These are phyloP conservation scores for Urocolius indicus DNA, from an alignment of 2,113 vertebrate genomes.

Conservation along the genomic window DNA sequence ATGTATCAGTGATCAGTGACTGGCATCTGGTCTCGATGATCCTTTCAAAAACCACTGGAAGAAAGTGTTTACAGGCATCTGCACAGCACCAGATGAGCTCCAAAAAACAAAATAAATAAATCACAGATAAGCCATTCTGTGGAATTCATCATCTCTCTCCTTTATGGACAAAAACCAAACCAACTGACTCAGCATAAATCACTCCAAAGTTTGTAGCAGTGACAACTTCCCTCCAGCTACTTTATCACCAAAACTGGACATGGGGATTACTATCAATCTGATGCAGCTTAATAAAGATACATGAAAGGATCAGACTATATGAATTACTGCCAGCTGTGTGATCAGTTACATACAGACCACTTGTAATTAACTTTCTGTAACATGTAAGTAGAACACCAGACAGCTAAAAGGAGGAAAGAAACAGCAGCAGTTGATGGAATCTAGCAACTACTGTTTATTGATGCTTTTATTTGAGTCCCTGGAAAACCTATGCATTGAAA, in stretches of 20 bases:
- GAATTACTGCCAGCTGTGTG: background rate
- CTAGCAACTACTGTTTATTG: background rate
- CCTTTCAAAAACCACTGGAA: background rate
- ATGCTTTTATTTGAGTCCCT: background rate
- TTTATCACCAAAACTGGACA: background rate
- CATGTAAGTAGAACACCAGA: background rate
- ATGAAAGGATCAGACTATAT: background rate
- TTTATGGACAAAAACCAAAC: background rate
- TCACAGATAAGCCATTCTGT: background rate
- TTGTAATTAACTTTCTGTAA: background rate
- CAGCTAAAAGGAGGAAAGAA: background rate
- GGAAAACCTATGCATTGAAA: background rate
- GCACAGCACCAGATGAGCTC: background rate
- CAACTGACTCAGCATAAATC: background rate
- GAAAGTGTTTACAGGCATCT: background rate
- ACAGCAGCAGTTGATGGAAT: background rate
- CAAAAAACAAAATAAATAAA: background rate
- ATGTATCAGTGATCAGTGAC: background rate
- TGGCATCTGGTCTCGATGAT: background rate
- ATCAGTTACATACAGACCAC: background rate
- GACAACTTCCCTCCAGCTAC: background rate
- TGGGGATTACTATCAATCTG: background rate
- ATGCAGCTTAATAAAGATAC: background rate
- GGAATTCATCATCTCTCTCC: background rate
- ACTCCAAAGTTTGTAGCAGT: background rate